A percentile compares a stretch with the other conserved stretches of the same genome.
These are phyloP conservation scores for Tetropium fuscum DNA, from an alignment of 2,888 invertebrate species.

Conservation along the genomic window DNA sequence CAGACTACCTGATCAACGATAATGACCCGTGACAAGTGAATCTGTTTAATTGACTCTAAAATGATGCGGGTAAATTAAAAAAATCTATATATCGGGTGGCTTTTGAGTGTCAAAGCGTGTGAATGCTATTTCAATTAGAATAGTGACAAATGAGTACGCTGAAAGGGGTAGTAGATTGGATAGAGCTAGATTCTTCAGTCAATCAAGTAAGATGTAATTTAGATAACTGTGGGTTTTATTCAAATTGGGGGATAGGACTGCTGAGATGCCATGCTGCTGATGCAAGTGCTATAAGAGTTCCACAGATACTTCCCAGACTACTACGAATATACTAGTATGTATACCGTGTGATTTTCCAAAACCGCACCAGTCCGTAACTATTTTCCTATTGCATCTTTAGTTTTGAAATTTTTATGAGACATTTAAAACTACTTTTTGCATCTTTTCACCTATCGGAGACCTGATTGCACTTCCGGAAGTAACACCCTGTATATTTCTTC, in stretches of 20 bases:
- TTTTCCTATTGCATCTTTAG: no score
- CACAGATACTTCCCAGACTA: neutral
- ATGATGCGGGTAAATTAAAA: constrained; percentile 33
- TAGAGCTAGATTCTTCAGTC: neutral
- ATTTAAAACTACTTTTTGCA: no score
- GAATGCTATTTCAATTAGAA: constrained; percentile 15
- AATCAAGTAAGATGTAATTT: neutral
- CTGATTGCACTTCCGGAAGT: no score
- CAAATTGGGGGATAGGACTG: constrained; percentile 3
- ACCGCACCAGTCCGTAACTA: no score
- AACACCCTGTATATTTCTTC: no score
- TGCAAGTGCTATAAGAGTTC: no score
- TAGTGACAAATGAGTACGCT: constrained; percentile 13
- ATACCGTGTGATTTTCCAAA: no score
- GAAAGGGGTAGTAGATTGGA: constrained; percentile 5
- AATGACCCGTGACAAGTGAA: constrained; percentile 25
- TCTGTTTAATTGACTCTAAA: constrained; percentile 24
- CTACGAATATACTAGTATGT: constrained; percentile 1
- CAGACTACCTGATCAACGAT: constrained; percentile 6
- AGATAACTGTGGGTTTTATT: neutral
- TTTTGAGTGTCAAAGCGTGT: constrained; percentile 5
- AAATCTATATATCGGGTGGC: constrained; percentile 4
- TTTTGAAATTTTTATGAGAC: no score
- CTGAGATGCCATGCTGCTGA: no score
- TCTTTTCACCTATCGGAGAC: no score